Conservation (phyloP, 2,888 invertebrate genomes). For the Mesopsocus fuscifrons region DNA sequence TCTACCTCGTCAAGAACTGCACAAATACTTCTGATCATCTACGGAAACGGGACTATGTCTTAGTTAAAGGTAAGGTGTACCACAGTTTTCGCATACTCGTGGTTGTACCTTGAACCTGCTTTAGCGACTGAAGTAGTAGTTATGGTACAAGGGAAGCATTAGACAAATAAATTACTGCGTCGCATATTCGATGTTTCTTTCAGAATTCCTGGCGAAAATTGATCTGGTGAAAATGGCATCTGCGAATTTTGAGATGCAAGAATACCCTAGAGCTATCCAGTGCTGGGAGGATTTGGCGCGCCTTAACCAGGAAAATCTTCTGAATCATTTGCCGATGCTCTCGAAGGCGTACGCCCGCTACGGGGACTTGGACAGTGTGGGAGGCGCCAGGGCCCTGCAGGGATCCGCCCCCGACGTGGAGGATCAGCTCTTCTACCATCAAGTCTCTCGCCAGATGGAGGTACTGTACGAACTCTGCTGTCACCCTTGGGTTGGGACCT, state of each 20-base stretch:
- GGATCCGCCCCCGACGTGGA: background rate
- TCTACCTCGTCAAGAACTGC: slow-evolving; percentile 24
- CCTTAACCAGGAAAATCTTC: slow-evolving; percentile 31
- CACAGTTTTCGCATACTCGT: background rate
- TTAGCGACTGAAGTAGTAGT: too few species aligned
- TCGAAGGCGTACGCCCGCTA: slow-evolving; percentile 5
- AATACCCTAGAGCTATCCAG: slow-evolving; percentile 53
- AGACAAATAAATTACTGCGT: too few species aligned
- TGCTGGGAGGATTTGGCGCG: slow-evolving; percentile 55
- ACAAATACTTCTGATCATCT: slow-evolving; percentile 21
- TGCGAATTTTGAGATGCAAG: slow-evolving; percentile 54
- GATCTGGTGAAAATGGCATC: slow-evolving; percentile 47
- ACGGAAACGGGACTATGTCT: background rate
- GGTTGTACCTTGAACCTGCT: too few species aligned
- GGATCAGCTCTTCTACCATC: background rate
- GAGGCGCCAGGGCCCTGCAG: slow-evolving; percentile 3
- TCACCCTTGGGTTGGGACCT: too few species aligned
- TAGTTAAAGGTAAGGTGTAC: slow-evolving; percentile 1
- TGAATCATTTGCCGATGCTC: slow-evolving; percentile 34
- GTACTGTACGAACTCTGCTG: too few species aligned
- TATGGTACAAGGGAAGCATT: too few species aligned
- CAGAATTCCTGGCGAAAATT: slow-evolving; percentile 27
- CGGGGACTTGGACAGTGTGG: slow-evolving; percentile 6
- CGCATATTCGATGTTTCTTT: too few species aligned
- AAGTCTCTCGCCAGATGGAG: slow-evolving; percentile 5